Conservation (phyloP, 2,888 invertebrate genomes). For the Melipona beecheii region DNA sequence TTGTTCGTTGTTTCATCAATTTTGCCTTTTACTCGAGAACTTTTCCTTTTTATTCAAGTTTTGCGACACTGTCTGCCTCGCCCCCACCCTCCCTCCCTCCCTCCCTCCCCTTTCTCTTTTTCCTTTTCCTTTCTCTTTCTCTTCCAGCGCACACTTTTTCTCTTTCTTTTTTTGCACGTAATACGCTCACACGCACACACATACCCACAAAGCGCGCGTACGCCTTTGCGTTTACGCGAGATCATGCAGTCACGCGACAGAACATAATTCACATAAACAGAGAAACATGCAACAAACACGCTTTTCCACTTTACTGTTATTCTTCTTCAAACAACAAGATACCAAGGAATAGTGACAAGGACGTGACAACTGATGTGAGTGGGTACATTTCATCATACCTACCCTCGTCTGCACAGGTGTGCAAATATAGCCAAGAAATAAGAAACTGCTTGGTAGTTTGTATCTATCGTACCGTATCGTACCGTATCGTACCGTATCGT, state of each 20-base stretch:
- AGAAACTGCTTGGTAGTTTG: neutral
- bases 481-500: neutral
- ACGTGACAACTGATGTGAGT: slow-evolving; percentile 6
- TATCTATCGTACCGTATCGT: neutral
- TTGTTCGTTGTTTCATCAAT: slow-evolving; percentile 37
- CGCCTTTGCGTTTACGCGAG: neutral
- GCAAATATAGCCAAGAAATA: slow-evolving; percentile 29
- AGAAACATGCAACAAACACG: slow-evolving; percentile 54
- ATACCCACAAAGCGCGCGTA: neutral
- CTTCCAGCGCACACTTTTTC: neutral
- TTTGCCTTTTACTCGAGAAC: slow-evolving; percentile 1
- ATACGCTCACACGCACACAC: neutral
- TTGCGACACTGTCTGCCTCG: slow-evolving; percentile 9
- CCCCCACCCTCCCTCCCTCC: slow-evolving; percentile 18
- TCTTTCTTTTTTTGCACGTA: neutral
- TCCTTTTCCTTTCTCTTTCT: neutral
- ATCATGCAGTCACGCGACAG: slow-evolving; percentile 39
- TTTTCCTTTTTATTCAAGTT: neutral
- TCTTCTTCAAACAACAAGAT: neutral
- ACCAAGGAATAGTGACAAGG: slow-evolving; percentile 36
- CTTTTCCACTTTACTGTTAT: slow-evolving; percentile 29
- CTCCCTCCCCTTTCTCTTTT: too few species aligned
- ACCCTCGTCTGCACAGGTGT: slow-evolving; percentile 80
- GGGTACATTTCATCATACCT: slow-evolving; percentile 61
- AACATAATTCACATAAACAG: slow-evolving; percentile 24